Evolutionary conservation across 1,140 invertebrate genomes (phyloP), one percentile per base, ranked within the genome.

Genomic region (Apocrypta bakeri): DNA sequence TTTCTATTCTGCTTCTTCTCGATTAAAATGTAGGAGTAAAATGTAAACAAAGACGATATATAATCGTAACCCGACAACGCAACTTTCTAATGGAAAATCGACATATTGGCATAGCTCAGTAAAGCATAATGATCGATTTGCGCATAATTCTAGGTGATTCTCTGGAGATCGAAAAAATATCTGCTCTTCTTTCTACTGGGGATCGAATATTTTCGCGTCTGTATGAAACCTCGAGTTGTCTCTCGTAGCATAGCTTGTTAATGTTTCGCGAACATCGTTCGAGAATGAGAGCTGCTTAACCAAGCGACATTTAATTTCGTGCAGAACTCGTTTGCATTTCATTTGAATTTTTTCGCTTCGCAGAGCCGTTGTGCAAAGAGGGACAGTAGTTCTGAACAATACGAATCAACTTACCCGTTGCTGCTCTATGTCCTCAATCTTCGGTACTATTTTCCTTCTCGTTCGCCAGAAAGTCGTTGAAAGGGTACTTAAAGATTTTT

Each of bases 291-390:
- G 66, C 78, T 83, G 29, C 76, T 83, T 33, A 76, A 71, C 79
- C 84, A 63, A 86, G n/a, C n/a, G 73, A 85, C 85, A 88, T 88
- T 87, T 88, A 85, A 87, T 87, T 88, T 85, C 79, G 48, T 21
- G 14, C 85, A 48, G 66, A 48, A 72, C 85, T 86, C 85, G 84
- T 87, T 88, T 87, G 86, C 85, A 87, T 87, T 86, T 86, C 84
- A 87, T 88, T 87, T 85, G 86, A 88, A 87, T 88, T 85, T 87
- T 83, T 83, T 84, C 85, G 86, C 84, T 78, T 61, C 85, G 83
- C 85, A 84, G 85, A 87, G 73, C 72, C 42, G 81, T 68, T 76
- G 61, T 75, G 74, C 79, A 56, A 48, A 37, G 29, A 81, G 68
- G 48, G 40, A 79, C 48, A 56, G 48, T 21, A 21, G n/a, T 56